Percentiles rank a stretch among this genome's conserved stretches.
Evolutionary conservation across 2,888 invertebrate species (phyloP).

Genomic region (Drosophila cracens): DNA sequence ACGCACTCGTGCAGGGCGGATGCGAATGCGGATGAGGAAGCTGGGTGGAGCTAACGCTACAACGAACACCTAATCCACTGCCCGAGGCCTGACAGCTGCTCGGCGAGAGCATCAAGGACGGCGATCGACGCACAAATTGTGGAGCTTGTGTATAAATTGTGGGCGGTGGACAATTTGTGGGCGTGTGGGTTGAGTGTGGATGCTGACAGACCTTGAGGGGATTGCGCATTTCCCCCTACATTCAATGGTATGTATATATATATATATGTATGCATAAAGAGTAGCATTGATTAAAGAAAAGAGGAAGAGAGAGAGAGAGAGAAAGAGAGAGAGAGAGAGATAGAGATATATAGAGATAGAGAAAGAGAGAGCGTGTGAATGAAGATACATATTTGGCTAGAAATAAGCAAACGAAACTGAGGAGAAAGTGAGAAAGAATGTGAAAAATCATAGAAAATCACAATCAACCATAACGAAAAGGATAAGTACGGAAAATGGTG

Average conservation of each 20-base stretch:
- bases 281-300: conserved; percentile 15
- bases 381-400: neutral
- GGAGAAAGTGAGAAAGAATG: neutral
- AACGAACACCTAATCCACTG: conserved; percentile 39
- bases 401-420: neutral
- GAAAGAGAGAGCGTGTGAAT: conserved; percentile 31
- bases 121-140: conserved; percentile 58
- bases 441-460: neutral
- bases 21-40: conserved; percentile 14
- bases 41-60: conserved; percentile 42
- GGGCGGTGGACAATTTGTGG: conserved; percentile 46
- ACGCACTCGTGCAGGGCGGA: conserved; percentile 18
- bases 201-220: conserved; percentile 24
- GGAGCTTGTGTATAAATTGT: conserved; percentile 70
- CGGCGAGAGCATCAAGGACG: conserved; percentile 59
- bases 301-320: conserved; percentile 5
- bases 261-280: conserved; percentile 3
- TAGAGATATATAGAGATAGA: conserved; percentile 18
- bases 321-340: conserved; percentile 6
- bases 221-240: conserved; percentile 44
- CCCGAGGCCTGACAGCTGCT: conserved; percentile 43
- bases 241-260: conserved; percentile 12
- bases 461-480: neutral
- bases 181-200: conserved; percentile 6
- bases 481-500: neutral